Percentiles rank a stretch among this genome's conserved stretches.
phyloP scores from a whole-genome alignment of 2,888 invertebrate species.

The Athrips mouffetella region DNA sequence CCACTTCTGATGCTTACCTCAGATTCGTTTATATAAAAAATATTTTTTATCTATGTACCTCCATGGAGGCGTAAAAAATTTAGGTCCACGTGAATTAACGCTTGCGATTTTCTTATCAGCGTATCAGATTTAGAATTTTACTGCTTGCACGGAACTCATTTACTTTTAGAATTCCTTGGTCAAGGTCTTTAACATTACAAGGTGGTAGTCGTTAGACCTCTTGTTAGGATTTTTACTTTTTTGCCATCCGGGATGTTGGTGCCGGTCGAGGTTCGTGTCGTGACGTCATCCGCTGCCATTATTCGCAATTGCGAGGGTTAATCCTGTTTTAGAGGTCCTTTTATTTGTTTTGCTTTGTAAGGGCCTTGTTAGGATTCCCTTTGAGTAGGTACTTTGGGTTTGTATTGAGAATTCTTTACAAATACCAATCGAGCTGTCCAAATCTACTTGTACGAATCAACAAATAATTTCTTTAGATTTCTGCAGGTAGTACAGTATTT shows the following conservation, averaged over 20 bases:
- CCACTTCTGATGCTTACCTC: background rate
- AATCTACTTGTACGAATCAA: too few relatives aligned
- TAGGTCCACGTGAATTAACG: slow-evolving; percentile 10
- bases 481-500: too few relatives aligned
- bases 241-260: background rate
- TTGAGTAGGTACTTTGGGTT: background rate
- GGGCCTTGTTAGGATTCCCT: background rate
- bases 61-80: background rate
- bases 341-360: background rate
- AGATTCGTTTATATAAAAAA: background rate
- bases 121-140: slow-evolving; percentile 5
- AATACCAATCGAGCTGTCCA: too few relatives aligned
- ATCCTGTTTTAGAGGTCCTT: slow-evolving; percentile 1
- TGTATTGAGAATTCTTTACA: background rate
- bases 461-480: too few relatives aligned
- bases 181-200: background rate
- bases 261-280: too few relatives aligned
- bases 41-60: background rate
- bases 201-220: too few relatives aligned
- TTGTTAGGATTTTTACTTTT: background rate
- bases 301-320: slow-evolving; percentile 2
- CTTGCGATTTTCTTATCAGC: slow-evolving; percentile 5
- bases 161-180: background rate
- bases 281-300: slow-evolving; percentile 2
- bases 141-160: background rate